Evolutionary conservation across 2,113 vertebrate genomes (phyloP).

Genomic region (Labeo catla): DNA sequence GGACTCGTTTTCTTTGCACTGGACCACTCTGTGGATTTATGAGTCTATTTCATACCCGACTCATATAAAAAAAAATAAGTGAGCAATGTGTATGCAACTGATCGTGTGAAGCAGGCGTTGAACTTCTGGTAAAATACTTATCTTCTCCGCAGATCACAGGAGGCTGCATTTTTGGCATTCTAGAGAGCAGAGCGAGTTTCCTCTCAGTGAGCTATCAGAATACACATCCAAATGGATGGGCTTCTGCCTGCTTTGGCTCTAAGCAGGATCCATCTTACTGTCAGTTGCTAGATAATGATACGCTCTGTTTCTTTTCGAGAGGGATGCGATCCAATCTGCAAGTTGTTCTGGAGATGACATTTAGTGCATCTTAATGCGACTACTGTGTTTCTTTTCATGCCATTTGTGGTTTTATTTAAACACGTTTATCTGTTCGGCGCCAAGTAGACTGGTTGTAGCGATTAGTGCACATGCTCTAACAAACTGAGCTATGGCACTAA

Average conservation of each 20-base stretch:
- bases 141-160: slow-evolving; percentile 11
- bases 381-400: neutral
- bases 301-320: neutral
- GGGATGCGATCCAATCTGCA: slow-evolving; percentile 10
- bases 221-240: slow-evolving; percentile 18
- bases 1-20: neutral
- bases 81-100: neutral
- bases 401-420: neutral
- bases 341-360: slow-evolving; percentile 6
- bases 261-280: slow-evolving; percentile 49
- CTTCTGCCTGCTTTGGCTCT: slow-evolving; percentile 12
- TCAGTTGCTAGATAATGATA: slow-evolving; percentile 35
- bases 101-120: neutral
- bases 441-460: neutral
- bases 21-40: slow-evolving; percentile 23
- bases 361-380: slow-evolving; percentile 17
- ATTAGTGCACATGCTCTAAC: neutral
- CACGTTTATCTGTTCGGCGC: neutral
- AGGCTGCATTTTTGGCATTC: slow-evolving; percentile 19
- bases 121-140: slow-evolving; percentile 1
- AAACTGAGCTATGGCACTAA: too few relatives aligned
- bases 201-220: slow-evolving; percentile 25
- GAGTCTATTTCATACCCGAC: slow-evolving; percentile 17
- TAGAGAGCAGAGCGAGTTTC: slow-evolving; percentile 24
- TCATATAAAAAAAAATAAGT: neutral